These are phyloP conservation scores for Nymphalis polychloros DNA, from an alignment of 2,888 invertebrate species.

Conservation along the genomic window DNA sequence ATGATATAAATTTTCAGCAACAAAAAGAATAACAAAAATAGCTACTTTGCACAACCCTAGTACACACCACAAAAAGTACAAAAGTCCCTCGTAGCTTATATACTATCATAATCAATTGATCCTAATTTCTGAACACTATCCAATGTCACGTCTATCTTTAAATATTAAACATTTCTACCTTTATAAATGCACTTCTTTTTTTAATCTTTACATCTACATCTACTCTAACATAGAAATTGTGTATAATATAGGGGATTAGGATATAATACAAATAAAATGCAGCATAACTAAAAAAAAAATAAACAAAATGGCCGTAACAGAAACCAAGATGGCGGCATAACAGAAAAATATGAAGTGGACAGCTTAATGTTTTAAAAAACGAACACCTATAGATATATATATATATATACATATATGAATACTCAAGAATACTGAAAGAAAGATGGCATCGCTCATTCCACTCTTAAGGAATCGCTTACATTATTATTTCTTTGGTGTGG, in stretches of 20 bases:
- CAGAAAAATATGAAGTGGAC: constrained; percentile 32
- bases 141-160: constrained; percentile 66
- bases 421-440: constrained; percentile 76
- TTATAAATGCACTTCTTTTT: constrained; percentile 81
- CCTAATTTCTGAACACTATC: constrained; percentile 71
- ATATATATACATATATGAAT: constrained; percentile 46
- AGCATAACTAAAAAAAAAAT: constrained; percentile 29
- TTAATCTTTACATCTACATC: constrained; percentile 62
- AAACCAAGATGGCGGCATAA: constrained; percentile 32
- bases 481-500: constrained; percentile 76
- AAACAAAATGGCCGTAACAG: constrained; percentile 35
- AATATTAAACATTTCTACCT: constrained; percentile 70
- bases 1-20: background rate
- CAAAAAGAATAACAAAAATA: constrained; percentile 37
- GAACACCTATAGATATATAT: constrained; percentile 43
- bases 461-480: constrained; percentile 64
- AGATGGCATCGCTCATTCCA: constrained; percentile 68
- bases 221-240: constrained; percentile 55
- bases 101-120: constrained; percentile 61
- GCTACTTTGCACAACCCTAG: constrained; percentile 63
- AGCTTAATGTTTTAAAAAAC: constrained; percentile 43
- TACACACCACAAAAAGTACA: constrained; percentile 76
- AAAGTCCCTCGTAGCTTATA: constrained; percentile 69
- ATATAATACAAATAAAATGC: constrained; percentile 30
- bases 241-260: constrained; percentile 21